Conservation (phyloP, 2,113 vertebrate genomes). For the Amphiprion percula region DNA sequence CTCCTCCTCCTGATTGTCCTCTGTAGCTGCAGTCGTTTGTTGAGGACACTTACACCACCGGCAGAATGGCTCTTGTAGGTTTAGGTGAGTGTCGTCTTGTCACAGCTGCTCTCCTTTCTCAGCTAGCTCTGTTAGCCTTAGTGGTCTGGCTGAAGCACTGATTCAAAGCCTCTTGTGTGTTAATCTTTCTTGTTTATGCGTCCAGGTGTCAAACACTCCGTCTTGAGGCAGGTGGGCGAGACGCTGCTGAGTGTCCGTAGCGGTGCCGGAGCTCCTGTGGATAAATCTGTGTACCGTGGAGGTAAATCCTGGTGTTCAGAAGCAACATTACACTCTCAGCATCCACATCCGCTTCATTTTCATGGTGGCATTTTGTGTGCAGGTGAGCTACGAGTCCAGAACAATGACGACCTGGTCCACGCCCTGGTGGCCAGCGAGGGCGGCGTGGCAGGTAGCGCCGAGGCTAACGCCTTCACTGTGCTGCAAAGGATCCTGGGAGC, state of each 20-base stretch:
- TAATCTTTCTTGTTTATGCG: background rate
- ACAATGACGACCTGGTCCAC: slow-evolving; percentile 87
- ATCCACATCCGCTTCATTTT: fast-evolving
- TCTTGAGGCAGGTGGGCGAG: slow-evolving; percentile 90
- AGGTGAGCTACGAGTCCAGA: slow-evolving; percentile 89
- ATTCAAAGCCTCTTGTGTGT: background rate
- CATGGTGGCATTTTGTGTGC: background rate
- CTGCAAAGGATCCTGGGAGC: slow-evolving; percentile 91
- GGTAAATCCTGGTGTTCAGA: slow-evolving; percentile 79
- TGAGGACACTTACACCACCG: slow-evolving; percentile 91
- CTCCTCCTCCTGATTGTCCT: slow-evolving; percentile 16
- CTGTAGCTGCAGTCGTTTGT: slow-evolving; percentile 90
- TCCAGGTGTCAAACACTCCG: slow-evolving; percentile 90
- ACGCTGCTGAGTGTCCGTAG: slow-evolving; percentile 88
- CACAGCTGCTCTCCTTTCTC: background rate
- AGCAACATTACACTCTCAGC: background rate
- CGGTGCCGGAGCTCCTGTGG: slow-evolving; percentile 83
- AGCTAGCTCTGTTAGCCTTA: background rate
- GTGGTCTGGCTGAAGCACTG: background rate
- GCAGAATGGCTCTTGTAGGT: slow-evolving; percentile 91
- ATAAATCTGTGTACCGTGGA: slow-evolving; percentile 88
- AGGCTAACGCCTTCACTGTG: slow-evolving; percentile 90
- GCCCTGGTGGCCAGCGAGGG: slow-evolving; percentile 90
- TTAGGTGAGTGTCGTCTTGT: slow-evolving; percentile 72
- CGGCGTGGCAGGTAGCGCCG: slow-evolving; percentile 81